Base-by-base conservation (phyloP, 2,888 invertebrate genomes). In the Blastobasis adustella region DNA sequence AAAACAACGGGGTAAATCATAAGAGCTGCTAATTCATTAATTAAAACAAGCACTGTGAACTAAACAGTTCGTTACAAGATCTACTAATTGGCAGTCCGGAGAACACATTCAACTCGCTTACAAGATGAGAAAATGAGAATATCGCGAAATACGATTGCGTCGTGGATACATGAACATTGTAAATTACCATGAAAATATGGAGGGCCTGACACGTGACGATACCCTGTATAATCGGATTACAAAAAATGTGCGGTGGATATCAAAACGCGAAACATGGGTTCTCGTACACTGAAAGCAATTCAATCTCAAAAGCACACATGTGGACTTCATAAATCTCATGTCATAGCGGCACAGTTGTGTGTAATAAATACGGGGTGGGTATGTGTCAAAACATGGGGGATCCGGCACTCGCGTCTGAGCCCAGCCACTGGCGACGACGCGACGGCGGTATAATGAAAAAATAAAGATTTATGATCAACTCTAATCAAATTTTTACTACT, bases 311-410 rank as follows among this genome's bases (percentile, higher is more conserved):
- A 79, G 71, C 79, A 78, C 87, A 86, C 79, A 84, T 84, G 82
- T 68, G 77, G 73, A 82, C 85, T 83, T 80, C 79, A 87, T 86
- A 87, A 86, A 86, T 86, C 82, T 79, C 69, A 65, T 79, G 82
- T 82, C 79, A 79, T 68, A 74, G 76, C 71, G 69, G 72, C 71
- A 72, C 64, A 73, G 74, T 76, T 73, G 71, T 71, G 73, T 79
- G 74, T 84, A 80, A 83, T 84, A 85, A 83, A 84, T 82, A 82
- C 77, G 69, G 63, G 42, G 23, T 67, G 75, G 73, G 76, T 79
- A 73, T 83, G 76, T 85, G 87, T 88, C 87, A 88, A 82, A 88
- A 87, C 82, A 86, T 82, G 67, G 83, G 84, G 87, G 81, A 83
- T 84, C 76, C 73, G 77, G 76, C 72, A 42, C 65, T 71, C 73